These are phyloP conservation scores for Indicator indicator DNA, from an alignment of 2,113 vertebrate genomes.

Conservation along the genomic window DNA sequence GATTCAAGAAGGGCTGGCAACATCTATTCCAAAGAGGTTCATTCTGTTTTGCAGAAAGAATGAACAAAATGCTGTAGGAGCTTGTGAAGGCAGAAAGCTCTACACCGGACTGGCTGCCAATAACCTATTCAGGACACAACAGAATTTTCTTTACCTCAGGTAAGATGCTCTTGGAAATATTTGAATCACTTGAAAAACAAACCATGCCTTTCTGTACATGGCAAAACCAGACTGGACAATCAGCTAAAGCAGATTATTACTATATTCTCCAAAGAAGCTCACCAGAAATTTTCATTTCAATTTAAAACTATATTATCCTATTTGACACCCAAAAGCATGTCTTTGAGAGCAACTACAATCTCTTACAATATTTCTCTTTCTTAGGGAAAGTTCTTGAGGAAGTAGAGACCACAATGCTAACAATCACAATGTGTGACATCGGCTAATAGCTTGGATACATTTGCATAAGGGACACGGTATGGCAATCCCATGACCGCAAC, in stretches of 20 bases:
- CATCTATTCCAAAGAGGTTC: background rate
- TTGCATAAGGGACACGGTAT: background rate
- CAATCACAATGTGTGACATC: background rate
- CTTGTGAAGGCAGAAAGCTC: background rate
- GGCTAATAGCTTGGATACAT: background rate
- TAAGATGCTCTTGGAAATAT: background rate
- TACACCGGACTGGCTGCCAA: background rate
- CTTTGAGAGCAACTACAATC: background rate
- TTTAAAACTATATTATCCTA: background rate
- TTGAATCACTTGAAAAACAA: background rate
- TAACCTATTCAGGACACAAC: background rate
- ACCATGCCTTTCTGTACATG: background rate
- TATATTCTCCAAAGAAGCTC: background rate
- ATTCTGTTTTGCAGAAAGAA: slow-evolving; percentile 2
- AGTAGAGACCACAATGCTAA: background rate
- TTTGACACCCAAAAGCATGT: background rate
- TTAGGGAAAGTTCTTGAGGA: background rate
- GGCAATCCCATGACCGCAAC: background rate
- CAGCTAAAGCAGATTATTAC: background rate
- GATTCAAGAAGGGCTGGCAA: slow-evolving; percentile 16
- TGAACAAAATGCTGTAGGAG: slow-evolving; percentile 10
- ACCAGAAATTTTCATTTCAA: background rate
- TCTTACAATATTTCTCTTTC: background rate
- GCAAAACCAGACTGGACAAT: background rate
- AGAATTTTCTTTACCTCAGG: background rate